Evolutionary conservation across 2,797 vertebrate genomes (phyloP), one percentile per base, ranked within the genome.

Genomic region (Acrossocheilus fasciatus): DNA sequence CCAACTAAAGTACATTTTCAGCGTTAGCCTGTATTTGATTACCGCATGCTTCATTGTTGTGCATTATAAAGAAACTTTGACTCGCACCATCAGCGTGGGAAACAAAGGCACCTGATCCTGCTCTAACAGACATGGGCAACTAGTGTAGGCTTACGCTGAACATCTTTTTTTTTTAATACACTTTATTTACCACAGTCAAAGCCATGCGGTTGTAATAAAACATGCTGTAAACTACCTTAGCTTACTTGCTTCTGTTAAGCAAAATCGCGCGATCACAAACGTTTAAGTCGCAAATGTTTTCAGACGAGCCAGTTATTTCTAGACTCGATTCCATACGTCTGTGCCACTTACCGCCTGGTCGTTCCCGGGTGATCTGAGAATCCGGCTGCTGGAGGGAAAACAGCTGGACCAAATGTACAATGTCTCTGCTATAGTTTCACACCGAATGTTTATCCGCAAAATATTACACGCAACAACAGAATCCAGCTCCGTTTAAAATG

Each of bases 31-130:
- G 15, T 23, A 77, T 78, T n/a, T 59, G 7, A n/a, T 59, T n/a
- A 34, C 30, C 4, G 20, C 20, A 26, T 52, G 45, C 12, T 23
- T 69, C 17, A 36, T 81, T 14, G 64, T 69, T 34, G 39, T n/a
- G 64, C 18, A 81, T 23, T 81, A 70, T 69, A 70, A 52, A 39
- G 64, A 50, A 81, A 18, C 30, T 69, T 36, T 20, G 23, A 30
- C n/a, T 79, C 30, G 78, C 5, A 45, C 78, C 78, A 81, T 81
- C 78, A 57, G 66, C 77, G 69, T 86, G 84, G 57, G 84, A 86
- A 86, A 84, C 57, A 84, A 81, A 79, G 64, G 57, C 69, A 74
- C 69, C 84, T 74, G 78, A 86, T 30, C 68, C 69, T 52, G 2
- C 41, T 62, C 66, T 50, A 79, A 20, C 45, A 50, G 18, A 59